Evolutionary conservation across 2,888 invertebrate species (phyloP).

Genomic region (Leptinotarsa peninsularis): DNA sequence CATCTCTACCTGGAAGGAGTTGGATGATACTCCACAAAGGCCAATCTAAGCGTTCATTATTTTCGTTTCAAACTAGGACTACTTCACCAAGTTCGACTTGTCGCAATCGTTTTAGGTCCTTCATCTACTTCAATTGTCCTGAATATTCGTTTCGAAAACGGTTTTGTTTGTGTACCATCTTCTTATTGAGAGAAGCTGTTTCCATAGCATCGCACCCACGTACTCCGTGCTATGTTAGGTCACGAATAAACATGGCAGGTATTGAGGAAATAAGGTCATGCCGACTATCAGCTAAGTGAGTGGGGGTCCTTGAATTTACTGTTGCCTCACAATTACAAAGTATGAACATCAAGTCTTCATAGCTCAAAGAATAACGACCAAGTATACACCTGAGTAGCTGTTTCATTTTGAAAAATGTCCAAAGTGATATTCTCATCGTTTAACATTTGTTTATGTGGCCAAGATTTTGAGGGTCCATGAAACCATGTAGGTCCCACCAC

Average conservation of each 20-base stretch:
- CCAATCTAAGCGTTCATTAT: neutral
- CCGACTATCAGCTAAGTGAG: too few species aligned
- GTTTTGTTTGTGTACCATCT: neutral
- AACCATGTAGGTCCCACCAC: slow-evolving; percentile 55
- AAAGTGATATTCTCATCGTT: slow-evolving; percentile 40
- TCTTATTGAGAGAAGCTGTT: neutral
- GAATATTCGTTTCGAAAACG: too few species aligned
- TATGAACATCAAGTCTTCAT: slow-evolving; percentile 47
- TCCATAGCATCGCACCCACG: neutral
- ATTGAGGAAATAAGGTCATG: neutral
- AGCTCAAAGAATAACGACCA: slow-evolving; percentile 30
- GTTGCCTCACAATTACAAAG: neutral
- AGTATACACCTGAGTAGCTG: too few species aligned
- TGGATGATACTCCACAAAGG: neutral
- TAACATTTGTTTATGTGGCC: slow-evolving; percentile 19
- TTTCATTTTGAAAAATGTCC: slow-evolving; percentile 31
- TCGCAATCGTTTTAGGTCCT: neutral
- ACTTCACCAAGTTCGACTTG: neutral
- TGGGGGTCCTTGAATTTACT: too few species aligned
- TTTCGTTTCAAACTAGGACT: neutral
- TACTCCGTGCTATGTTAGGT: neutral
- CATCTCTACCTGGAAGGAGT: neutral
- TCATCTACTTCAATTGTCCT: neutral
- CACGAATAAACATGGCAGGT: neutral
- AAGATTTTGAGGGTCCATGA: slow-evolving; percentile 50